Conservation (phyloP, 1,140 invertebrate genomes). For the Drosophila insularis region DNA sequence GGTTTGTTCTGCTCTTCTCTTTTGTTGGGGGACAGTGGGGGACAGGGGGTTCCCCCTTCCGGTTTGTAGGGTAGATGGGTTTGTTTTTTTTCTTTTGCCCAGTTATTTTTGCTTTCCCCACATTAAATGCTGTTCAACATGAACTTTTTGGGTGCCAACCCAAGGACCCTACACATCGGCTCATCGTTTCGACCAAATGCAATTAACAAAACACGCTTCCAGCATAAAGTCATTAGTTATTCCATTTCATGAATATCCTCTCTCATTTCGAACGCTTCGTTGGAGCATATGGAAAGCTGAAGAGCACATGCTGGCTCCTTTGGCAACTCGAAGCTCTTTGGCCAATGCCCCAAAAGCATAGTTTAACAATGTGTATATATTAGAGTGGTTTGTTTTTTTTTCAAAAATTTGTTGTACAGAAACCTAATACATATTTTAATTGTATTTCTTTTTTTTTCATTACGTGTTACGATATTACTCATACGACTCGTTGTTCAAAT, state of each 20-base stretch:
- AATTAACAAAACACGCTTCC: conserved; percentile 80
- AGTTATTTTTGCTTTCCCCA: conserved; percentile 32
- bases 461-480: not conserved
- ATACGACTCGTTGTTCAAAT: too few relatives aligned
- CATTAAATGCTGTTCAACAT: conserved; percentile 61
- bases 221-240: conserved; percentile 81
- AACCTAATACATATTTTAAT: not conserved
- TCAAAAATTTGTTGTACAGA: not conserved
- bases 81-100: conserved; percentile 16
- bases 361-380: conserved; percentile 22
- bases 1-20: conserved; percentile 4
- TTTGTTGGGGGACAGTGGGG: too few relatives aligned
- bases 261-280: conserved; percentile 67
- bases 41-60: too few relatives aligned
- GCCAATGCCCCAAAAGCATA: conserved; percentile 42
- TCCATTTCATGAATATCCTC: conserved; percentile 77
- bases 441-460: not conserved
- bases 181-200: conserved; percentile 71
- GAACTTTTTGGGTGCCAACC: not conserved
- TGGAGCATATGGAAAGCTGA: conserved; percentile 56
- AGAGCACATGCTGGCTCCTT: conserved; percentile 26
- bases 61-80: conserved; percentile 19
- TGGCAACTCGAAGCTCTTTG: conserved; percentile 31
- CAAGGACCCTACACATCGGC: conserved; percentile 20
- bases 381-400: not conserved